Evolutionary conservation across 2,888 invertebrate genomes (phyloP).

Genomic region (Mesoligia furuncula): DNA sequence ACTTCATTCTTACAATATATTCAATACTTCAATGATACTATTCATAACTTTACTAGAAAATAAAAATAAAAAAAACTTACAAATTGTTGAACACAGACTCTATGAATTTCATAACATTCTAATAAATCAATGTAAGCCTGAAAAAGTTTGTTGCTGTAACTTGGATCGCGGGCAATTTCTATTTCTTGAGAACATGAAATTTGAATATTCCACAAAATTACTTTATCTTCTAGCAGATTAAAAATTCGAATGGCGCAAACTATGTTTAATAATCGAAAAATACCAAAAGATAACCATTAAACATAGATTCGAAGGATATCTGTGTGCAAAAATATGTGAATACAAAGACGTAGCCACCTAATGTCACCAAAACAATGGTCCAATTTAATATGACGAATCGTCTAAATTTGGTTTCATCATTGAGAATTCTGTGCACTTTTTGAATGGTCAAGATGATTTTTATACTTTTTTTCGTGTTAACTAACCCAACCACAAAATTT

Average conservation of each 20-base stretch:
- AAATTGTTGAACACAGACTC: slow-evolving; percentile 11
- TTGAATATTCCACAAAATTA: slow-evolving; percentile 28
- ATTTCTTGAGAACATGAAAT: background rate
- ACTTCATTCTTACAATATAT: background rate
- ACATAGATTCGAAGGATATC: background rate
- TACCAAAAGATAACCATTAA: slow-evolving; percentile 10
- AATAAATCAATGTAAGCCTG: slow-evolving; percentile 19
- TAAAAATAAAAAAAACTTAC: background rate
- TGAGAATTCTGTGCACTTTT: slow-evolving; percentile 33
- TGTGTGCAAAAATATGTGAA: slow-evolving; percentile 7
- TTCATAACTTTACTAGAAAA: background rate
- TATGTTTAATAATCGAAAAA: slow-evolving; percentile 36
- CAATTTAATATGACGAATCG: slow-evolving; percentile 20
- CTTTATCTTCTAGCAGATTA: slow-evolving; percentile 22
- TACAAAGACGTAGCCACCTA: background rate
- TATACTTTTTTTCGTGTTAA: slow-evolving; percentile 9
- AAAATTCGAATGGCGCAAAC: slow-evolving; percentile 24
- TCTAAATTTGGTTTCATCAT: slow-evolving; percentile 14
- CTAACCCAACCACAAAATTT: slow-evolving; percentile 10
- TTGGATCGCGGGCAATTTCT: background rate
- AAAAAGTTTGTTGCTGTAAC: slow-evolving; percentile 20
- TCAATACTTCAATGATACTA: background rate
- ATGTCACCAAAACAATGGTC: background rate
- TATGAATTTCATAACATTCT: slow-evolving; percentile 28
- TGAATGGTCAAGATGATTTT: slow-evolving; percentile 26